Evolutionary conservation across 1,140 invertebrate species (phyloP).

Genomic region (Hyles vespertilio): DNA sequence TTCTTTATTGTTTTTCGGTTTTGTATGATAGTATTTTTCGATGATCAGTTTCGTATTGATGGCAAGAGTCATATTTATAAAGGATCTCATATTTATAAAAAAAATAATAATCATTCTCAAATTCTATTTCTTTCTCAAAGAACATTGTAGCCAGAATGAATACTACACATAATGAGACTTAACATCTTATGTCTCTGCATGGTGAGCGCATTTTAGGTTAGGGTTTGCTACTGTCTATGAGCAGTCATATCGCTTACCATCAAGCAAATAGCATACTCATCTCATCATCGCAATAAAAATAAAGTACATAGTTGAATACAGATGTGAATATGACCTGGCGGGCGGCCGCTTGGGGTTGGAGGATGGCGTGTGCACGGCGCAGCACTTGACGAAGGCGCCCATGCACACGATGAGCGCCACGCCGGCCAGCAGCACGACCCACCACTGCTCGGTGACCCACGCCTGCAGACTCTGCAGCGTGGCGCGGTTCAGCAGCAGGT

Average conservation of each 20-base stretch:
- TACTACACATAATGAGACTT: no score
- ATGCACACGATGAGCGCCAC: constrained; percentile 96
- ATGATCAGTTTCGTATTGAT: no score
- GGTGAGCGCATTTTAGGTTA: no score
- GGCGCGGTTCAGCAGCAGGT: constrained; percentile 94
- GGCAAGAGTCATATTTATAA: no score
- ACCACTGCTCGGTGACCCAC: constrained; percentile 97
- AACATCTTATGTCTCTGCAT: no score
- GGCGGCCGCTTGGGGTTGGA: constrained; percentile 94
- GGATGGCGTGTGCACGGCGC: constrained; percentile 98
- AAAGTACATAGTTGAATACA: not conserved
- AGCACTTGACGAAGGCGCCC: constrained; percentile 99
- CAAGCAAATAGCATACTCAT: not conserved
- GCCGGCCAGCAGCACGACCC: constrained; percentile 94
- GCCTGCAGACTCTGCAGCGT: constrained; percentile 90
- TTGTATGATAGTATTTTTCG: no score
- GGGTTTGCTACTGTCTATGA: no score
- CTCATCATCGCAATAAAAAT: not conserved
- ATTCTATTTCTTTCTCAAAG: no score
- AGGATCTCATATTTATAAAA: no score
- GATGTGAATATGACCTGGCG: constrained; percentile 1
- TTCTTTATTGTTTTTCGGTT: no score
- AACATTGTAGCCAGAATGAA: no score
- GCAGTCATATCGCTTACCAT: not conserved
- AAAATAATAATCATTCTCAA: no score